Percentiles rank a stretch among this genome's conserved stretches.
Conservation (phyloP, 2,888 invertebrate species). For the Athalia rosae region DNA sequence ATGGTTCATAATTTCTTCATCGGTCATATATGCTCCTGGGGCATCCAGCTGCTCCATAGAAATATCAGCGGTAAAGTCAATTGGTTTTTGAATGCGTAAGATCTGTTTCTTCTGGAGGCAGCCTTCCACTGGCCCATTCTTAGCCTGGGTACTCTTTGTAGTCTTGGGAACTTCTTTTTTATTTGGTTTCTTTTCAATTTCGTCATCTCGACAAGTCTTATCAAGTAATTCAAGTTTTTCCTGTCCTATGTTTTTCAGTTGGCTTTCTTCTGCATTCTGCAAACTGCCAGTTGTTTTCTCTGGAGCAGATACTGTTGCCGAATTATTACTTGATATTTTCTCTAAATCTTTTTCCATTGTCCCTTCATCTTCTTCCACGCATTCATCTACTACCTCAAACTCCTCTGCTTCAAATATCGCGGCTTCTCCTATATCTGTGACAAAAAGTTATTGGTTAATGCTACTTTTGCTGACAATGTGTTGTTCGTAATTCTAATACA, state of each 20-base stretch:
- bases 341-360: neutral
- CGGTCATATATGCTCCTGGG: conserved; percentile 49
- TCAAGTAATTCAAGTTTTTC: neutral
- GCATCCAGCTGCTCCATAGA: conserved; percentile 51
- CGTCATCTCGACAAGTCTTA: neutral
- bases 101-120: neutral
- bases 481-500: too few species aligned
- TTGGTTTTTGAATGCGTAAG: conserved; percentile 50
- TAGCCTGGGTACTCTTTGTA: neutral
- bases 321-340: neutral
- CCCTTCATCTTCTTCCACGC: conserved; percentile 58
- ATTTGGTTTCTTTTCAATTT: neutral
- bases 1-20: conserved; percentile 65
- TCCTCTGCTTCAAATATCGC: conserved; percentile 64
- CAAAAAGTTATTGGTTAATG: neutral
- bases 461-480: neutral
- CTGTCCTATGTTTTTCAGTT: neutral
- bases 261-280: neutral
- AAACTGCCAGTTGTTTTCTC: neutral
- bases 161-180: neutral
- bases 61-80: conserved; percentile 58
- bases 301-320: neutral
- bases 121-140: conserved; percentile 30
- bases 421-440: conserved; percentile 45
- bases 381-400: conserved; percentile 65